phyloP scores from a whole-genome alignment of 30 jellyfish, hydroid and myxozoan genomes.

The Mastigias papua region DNA sequence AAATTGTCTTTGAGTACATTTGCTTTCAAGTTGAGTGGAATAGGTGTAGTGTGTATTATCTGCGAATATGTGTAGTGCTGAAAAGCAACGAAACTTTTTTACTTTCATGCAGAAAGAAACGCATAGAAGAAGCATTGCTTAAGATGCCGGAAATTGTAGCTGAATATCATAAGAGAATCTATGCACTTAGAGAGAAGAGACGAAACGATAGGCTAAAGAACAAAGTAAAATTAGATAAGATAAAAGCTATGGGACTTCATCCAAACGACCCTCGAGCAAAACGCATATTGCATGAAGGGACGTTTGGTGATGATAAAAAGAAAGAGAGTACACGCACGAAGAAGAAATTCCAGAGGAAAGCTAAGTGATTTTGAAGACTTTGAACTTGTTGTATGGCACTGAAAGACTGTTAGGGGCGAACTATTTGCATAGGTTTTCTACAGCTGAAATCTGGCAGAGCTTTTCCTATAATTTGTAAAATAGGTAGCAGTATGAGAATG shows the following conservation, averaged over 20 bases:
- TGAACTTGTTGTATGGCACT: not conserved
- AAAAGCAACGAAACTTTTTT: not conserved
- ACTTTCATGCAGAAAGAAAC: conserved; percentile 55
- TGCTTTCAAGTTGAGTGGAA: too few relatives aligned
- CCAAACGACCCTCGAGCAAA: conserved; percentile 96
- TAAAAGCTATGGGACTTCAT: conserved; percentile 80
- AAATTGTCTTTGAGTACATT: too few relatives aligned
- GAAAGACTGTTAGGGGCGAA: not conserved
- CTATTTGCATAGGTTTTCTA: too few relatives aligned
- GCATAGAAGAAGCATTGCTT: conserved; percentile 83
- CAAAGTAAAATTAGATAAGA: conserved; percentile 52
- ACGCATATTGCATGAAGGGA: conserved; percentile 60
- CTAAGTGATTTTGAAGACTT: not conserved
- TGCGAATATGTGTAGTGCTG: not conserved
- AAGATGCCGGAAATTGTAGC: conserved; percentile 91
- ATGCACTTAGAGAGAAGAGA: conserved; percentile 62
- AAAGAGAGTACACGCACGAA: conserved; percentile 27
- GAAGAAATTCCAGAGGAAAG: conserved; percentile 45
- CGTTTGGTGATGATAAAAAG: conserved; percentile 19
- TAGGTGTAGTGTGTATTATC: too few relatives aligned
- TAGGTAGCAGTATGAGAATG: too few relatives aligned
- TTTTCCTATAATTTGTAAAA: too few relatives aligned
- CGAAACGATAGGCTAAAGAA: conserved; percentile 66
- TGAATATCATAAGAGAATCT: conserved; percentile 68
- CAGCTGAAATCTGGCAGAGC: too few relatives aligned